Evolutionary conservation across 2,888 invertebrate genomes (phyloP).

Genomic region (Ptilodon capucinus): DNA sequence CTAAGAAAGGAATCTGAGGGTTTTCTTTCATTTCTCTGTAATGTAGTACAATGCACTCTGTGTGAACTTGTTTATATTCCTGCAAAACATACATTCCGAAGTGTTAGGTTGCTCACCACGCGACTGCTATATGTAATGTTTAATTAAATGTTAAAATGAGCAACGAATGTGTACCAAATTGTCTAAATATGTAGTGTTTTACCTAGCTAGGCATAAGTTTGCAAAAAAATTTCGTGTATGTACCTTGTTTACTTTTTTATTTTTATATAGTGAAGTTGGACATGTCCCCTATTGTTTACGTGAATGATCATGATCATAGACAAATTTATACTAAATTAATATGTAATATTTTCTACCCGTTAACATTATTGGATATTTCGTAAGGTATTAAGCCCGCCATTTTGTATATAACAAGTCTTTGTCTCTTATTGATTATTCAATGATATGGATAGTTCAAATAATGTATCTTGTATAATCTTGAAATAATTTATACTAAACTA

Average conservation of each 20-base stretch:
- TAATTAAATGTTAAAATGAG: conserved; percentile 61
- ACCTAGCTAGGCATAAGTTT: conserved; percentile 72
- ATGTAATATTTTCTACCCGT: conserved; percentile 4
- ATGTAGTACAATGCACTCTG: conserved; percentile 20
- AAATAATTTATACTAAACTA: conserved; percentile 26
- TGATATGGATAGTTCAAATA: conserved; percentile 25
- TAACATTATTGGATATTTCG: conserved; percentile 2
- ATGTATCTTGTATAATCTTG: conserved; percentile 31
- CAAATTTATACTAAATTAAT: neutral
- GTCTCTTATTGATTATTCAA: conserved; percentile 22
- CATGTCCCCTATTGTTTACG: conserved; percentile 14
- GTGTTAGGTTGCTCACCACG: conserved; percentile 61
- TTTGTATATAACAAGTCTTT: conserved; percentile 40
- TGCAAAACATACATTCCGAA: conserved; percentile 68
- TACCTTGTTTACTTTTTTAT: conserved; percentile 39
- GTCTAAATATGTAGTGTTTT: conserved; percentile 69
- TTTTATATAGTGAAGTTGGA: conserved; percentile 30
- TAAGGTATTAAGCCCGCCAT: conserved; percentile 34
- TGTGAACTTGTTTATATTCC: conserved; percentile 42
- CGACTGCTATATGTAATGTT: conserved; percentile 42
- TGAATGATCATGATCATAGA: conserved; percentile 3
- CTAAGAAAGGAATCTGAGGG: conserved; percentile 51
- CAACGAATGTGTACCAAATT: conserved; percentile 82
- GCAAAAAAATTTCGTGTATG: conserved; percentile 45
- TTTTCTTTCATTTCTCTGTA: conserved; percentile 40